Base-by-base conservation (phyloP, 2,888 invertebrate species). In the Monochamus alternatus region DNA sequence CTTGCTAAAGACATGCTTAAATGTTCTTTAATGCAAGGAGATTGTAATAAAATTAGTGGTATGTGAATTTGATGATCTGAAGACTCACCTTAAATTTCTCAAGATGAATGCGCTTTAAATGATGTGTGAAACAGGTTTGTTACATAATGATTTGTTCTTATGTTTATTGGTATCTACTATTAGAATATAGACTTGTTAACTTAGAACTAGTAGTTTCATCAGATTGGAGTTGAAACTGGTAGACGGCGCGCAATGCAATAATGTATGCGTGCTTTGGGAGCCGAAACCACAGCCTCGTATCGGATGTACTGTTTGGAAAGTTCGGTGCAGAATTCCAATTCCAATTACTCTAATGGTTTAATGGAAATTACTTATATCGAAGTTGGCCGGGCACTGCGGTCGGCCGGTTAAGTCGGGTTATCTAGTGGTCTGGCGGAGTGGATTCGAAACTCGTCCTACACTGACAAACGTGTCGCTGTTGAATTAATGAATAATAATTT, bases 321-420 rank as follows among this genome's bases (percentile, higher is more conserved):
- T 69, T 69, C 69, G 47, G 47, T 60, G 69, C 60, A 60, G 44
- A 69, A 60, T 69, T 69, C 60, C 59, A 60, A 60, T 69, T 69
- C 60, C 69, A 69, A 69, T 69, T 69, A 69, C 14, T 60, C 69
- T 69, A 69, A 69, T 69, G 69, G 44, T 60, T 43, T 60, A 60
- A 60, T 31, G 43, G 5, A 58, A 55, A 68, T 68, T 68, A 58
- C 38, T 58, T 38, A 55, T 58, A 58, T 55, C 43, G 43, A 62
- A 43, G 38, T 62, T 43, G 38, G 31, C 31, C 43, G 14, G 62
- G 38, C n/a, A 14, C 14, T 55, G 55, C 55, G 55, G 55, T 55
- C 55, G 55, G 55, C 12, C 55, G 55, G 55, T 55, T 55, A 55
- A 38, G 47, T 55, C 55, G 14, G 22, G 14, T 55, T 55, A 22